Percentiles rank a stretch among this genome's conserved stretches.
Evolutionary conservation across 2,888 invertebrate species (phyloP).

Genomic region (Athetis lepigone): DNA sequence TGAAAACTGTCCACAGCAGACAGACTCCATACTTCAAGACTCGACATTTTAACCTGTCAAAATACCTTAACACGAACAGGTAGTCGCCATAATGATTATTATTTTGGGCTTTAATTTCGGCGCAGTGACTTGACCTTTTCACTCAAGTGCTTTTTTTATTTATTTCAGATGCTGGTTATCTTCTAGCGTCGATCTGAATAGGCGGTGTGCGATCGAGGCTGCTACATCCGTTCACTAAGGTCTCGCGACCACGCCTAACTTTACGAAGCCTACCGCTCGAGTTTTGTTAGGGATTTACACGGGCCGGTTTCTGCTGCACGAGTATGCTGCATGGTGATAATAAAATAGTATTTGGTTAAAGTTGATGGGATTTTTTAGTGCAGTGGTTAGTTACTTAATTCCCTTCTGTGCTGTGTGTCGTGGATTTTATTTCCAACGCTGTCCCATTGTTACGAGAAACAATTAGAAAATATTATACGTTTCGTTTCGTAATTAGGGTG

Average conservation of each 20-base stretch:
- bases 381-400: too few species aligned
- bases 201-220: constrained; percentile 80
- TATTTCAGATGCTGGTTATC: constrained; percentile 84
- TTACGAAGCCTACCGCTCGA: constrained; percentile 77
- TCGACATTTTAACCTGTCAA: constrained; percentile 80
- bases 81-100: constrained; percentile 83
- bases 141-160: constrained; percentile 80
- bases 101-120: constrained; percentile 85
- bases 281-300: constrained; percentile 50
- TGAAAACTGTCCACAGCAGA: constrained; percentile 65
- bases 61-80: constrained; percentile 76
- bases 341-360: background rate
- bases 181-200: constrained; percentile 83
- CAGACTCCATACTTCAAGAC: constrained; percentile 22
- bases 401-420: too few species aligned
- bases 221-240: constrained; percentile 87
- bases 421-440: too few species aligned
- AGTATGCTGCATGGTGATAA: background rate
- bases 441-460: too few species aligned
- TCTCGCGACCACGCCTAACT: constrained; percentile 85
- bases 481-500: too few species aligned
- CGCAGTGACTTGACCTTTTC: constrained; percentile 87
- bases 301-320: background rate
- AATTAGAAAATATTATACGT: too few species aligned
- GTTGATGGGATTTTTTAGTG: too few species aligned